Percentiles rank a stretch among this genome's conserved stretches.
phyloP scores from a whole-genome alignment of 2,113 vertebrate species.

The Rhinoderma darwinii region DNA sequence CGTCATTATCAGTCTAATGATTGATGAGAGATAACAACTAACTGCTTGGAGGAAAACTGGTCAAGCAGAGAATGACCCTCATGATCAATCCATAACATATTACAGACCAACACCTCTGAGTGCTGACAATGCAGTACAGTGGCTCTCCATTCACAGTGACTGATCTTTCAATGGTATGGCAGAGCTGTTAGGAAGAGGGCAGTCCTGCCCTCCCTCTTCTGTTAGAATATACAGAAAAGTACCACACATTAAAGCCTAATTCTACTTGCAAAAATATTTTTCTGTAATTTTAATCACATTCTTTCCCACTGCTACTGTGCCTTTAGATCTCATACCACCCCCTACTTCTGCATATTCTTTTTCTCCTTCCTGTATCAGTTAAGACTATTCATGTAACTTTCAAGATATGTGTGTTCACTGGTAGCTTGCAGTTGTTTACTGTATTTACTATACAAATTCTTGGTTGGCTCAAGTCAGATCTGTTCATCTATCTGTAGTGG shows the following conservation, averaged over 20 bases:
- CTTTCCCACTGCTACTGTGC: background rate
- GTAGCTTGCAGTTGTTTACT: too few species aligned
- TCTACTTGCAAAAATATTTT: background rate
- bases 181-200: too few species aligned
- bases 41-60: background rate
- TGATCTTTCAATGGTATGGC: background rate
- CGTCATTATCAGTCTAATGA: conserved; percentile 23
- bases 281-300: background rate
- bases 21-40: conserved; percentile 17
- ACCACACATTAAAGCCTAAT: background rate
- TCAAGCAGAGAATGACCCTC: conserved; percentile 41
- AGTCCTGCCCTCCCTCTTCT: too few species aligned
- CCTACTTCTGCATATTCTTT: background rate
- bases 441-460: too few species aligned
- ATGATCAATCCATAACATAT: conserved; percentile 11
- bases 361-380: background rate
- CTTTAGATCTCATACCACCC: background rate
- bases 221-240: background rate
- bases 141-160: background rate
- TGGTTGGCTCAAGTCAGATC: too few species aligned
- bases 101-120: conserved; percentile 40
- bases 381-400: too few species aligned
- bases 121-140: conserved; percentile 18
- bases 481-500: too few species aligned
- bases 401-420: too few species aligned